Percentiles rank a stretch among this genome's conserved stretches.
These are phyloP conservation scores for Neodiprion fabricii DNA, from an alignment of 1,140 invertebrate genomes.

Conservation along the genomic window DNA sequence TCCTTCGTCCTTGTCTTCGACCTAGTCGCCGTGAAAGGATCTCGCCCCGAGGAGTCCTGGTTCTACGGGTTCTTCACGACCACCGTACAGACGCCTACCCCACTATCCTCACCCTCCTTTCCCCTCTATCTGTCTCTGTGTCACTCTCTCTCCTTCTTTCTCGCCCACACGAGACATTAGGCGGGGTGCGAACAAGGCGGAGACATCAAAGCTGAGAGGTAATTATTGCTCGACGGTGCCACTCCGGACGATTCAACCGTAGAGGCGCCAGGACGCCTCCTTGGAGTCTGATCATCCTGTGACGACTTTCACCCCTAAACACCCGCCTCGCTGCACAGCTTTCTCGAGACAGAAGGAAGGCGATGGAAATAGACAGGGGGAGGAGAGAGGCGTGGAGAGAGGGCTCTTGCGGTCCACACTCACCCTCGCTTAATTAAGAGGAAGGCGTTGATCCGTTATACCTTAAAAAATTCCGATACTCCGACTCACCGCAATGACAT, in stretches of 20 bases:
- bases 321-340: constrained; percentile 25
- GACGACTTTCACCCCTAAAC: constrained; percentile 29
- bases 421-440: constrained; percentile 53
- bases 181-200: constrained; percentile 56
- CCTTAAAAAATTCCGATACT: no score
- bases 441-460: constrained; percentile 37
- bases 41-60: neutral
- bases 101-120: neutral
- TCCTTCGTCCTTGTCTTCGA: constrained; percentile 4
- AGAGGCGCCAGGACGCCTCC: constrained; percentile 56
- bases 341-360: neutral
- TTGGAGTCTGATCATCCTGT: constrained; percentile 44
- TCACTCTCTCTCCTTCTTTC: constrained; percentile 8
- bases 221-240: constrained; percentile 59
- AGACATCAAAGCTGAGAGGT: constrained; percentile 57
- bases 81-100: no score
- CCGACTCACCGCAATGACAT: no score
- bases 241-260: constrained; percentile 36
- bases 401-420: constrained; percentile 9
- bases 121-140: neutral
- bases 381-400: constrained; percentile 13
- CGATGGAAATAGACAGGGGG: constrained; percentile 8
- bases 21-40: constrained; percentile 6
- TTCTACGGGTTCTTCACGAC: neutral
- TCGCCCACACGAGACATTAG: constrained; percentile 31